Evolutionary conservation across 2,888 invertebrate species (phyloP).

Genomic region (Cyclophora albipunctata): DNA sequence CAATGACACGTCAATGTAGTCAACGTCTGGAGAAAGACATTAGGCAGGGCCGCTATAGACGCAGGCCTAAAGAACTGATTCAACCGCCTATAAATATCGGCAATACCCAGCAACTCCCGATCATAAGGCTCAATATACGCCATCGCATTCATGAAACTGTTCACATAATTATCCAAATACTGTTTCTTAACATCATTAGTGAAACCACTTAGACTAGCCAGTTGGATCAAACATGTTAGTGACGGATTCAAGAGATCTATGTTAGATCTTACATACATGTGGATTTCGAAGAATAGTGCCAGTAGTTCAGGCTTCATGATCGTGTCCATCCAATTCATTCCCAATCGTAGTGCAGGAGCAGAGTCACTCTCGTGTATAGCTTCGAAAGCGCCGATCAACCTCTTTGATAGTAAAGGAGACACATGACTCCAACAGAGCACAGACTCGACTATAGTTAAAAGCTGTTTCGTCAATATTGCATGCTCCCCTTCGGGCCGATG

Average conservation of each 20-base stretch:
- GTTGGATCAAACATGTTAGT: slow-evolving; percentile 87
- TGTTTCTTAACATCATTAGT: slow-evolving; percentile 54
- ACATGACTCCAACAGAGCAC: slow-evolving; percentile 89
- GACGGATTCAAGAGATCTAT: slow-evolving; percentile 85
- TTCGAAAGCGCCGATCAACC: slow-evolving; percentile 82
- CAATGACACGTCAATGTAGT: slow-evolving; percentile 61
- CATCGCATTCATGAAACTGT: slow-evolving; percentile 61
- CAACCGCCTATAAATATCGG: slow-evolving; percentile 62
- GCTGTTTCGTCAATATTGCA: slow-evolving; percentile 77
- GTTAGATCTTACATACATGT: slow-evolving; percentile 86
- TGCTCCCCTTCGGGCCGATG: slow-evolving; percentile 68
- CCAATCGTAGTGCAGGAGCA: slow-evolving; percentile 77
- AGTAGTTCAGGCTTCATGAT: slow-evolving; percentile 84
- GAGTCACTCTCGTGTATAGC: slow-evolving; percentile 80
- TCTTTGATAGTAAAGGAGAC: slow-evolving; percentile 79
- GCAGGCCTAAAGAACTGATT: slow-evolving; percentile 61
- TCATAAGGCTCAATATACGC: slow-evolving; percentile 58
- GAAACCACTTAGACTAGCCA: slow-evolving; percentile 71
- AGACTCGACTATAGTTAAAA: slow-evolving; percentile 85
- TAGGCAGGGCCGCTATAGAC: slow-evolving; percentile 57
- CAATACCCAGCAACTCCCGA: slow-evolving; percentile 61
- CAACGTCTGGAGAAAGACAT: slow-evolving; percentile 58
- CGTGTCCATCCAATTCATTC: slow-evolving; percentile 83
- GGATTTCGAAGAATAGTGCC: slow-evolving; percentile 87
- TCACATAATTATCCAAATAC: slow-evolving; percentile 65